A percentile compares a stretch with the other conserved stretches of the same genome.
Evolutionary conservation across 2,888 invertebrate species (phyloP).

Genomic region (Leptogaster cylindrica): DNA sequence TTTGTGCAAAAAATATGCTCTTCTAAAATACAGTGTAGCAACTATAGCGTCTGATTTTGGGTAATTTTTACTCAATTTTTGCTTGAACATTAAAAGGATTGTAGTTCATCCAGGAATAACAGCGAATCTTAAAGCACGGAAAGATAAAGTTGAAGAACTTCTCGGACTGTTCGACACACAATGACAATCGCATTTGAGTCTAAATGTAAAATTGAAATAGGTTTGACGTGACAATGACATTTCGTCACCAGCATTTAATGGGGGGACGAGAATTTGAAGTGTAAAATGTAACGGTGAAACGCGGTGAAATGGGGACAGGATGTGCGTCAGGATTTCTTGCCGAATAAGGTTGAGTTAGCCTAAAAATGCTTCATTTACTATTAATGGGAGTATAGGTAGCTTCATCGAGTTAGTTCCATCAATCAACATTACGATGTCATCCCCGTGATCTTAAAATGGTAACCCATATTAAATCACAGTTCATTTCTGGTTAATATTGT

Average conservation of each 20-base stretch:
- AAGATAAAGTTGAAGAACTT: no score
- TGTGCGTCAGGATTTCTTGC: background rate
- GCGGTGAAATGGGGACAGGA: background rate
- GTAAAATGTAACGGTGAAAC: background rate
- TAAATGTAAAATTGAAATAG: constrained; percentile 13
- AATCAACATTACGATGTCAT: no score
- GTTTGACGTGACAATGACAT: constrained; percentile 11
- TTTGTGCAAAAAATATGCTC: no score
- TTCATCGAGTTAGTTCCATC: constrained; percentile 5
- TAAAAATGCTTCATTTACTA: constrained; percentile 5
- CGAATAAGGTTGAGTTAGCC: background rate
- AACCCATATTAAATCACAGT: no score
- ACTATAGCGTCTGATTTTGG: no score
- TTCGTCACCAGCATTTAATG: constrained; percentile 15
- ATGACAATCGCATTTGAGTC: constrained; percentile 35
- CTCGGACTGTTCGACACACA: constrained; percentile 23
- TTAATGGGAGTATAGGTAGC: constrained; percentile 6
- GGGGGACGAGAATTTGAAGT: background rate
- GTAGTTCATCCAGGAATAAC: no score
- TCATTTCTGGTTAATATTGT: no score
- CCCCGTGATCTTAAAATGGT: no score
- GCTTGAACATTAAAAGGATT: no score
- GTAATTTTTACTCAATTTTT: no score
- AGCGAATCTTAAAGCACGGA: no score
- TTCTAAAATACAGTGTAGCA: no score